Evolutionary conservation across 2,113 vertebrate genomes (phyloP).

Genomic region (Gnathonemus longibarbis): DNA sequence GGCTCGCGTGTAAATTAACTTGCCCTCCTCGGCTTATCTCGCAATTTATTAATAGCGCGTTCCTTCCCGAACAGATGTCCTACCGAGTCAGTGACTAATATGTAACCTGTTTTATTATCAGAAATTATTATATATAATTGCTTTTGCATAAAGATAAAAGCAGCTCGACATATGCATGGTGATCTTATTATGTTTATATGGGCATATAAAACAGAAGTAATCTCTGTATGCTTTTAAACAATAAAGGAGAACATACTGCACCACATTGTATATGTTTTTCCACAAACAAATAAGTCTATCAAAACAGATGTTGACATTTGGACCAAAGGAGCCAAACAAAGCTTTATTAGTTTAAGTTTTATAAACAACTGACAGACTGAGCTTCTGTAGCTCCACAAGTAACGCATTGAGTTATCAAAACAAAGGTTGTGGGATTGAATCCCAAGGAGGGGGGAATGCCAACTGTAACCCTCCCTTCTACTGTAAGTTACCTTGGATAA

Average conservation of each 20-base stretch:
- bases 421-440: neutral
- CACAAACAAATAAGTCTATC: neutral
- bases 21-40: slow-evolving; percentile 11
- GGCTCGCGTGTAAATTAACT: slow-evolving; percentile 55
- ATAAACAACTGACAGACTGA: neutral
- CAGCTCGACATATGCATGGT: neutral
- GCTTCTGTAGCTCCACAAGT: neutral
- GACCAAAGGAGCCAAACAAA: neutral
- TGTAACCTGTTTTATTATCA: slow-evolving; percentile 8
- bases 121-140: slow-evolving; percentile 1
- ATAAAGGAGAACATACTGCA: neutral
- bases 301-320: neutral
- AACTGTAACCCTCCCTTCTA: neutral
- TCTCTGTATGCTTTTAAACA: neutral
- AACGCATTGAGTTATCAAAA: neutral
- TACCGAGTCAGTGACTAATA: neutral
- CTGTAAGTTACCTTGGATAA: neutral
- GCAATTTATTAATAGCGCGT: slow-evolving; percentile 17
- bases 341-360: neutral
- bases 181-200: slow-evolving; percentile 8
- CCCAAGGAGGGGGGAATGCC: neutral
- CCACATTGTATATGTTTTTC: neutral
- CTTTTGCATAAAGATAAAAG: slow-evolving; percentile 3
- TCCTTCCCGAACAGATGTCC: neutral
- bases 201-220: neutral